phyloP scores from a whole-genome alignment of 2,113 vertebrate species.

The Regulus satrapa region DNA sequence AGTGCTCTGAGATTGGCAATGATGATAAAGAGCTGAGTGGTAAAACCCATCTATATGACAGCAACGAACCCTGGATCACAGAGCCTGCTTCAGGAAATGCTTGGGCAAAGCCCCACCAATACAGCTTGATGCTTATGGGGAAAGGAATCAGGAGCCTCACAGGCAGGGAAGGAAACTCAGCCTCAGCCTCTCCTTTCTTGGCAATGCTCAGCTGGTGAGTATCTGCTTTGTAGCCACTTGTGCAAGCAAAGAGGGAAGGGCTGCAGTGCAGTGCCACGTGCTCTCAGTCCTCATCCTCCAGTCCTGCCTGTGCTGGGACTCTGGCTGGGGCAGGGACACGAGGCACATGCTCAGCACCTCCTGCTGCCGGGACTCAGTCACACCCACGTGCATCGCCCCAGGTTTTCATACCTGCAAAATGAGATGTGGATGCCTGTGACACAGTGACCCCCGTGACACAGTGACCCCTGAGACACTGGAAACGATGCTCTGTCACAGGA shows the following conservation, averaged over 20 bases:
- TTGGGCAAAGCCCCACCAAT: not conserved
- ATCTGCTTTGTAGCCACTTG: not conserved
- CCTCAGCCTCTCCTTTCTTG: not conserved
- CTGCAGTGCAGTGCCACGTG: not conserved
- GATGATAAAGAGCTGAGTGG: not conserved
- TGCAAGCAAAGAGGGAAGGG: not conserved
- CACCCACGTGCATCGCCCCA: not conserved
- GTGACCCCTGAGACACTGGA: not conserved
- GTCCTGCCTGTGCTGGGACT: not conserved
- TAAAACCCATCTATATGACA: not conserved
- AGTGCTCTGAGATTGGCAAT: not conserved
- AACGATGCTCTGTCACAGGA: accelerated
- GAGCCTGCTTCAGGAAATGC: not conserved
- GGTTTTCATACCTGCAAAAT: not conserved
- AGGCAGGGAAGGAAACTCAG: not conserved
- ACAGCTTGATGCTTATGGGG: not conserved
- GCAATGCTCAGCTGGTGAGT: not conserved
- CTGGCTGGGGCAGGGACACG: accelerated
- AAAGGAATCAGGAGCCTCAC: not conserved
- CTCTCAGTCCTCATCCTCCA: not conserved
- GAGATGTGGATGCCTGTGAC: not conserved
- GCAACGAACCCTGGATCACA: not conserved
- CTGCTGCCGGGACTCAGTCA: not conserved
- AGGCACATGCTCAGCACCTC: not conserved
- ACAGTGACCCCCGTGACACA: not conserved